phyloP scores from a whole-genome alignment of 1,140 invertebrate species.

The Heliconius melpomene region DNA sequence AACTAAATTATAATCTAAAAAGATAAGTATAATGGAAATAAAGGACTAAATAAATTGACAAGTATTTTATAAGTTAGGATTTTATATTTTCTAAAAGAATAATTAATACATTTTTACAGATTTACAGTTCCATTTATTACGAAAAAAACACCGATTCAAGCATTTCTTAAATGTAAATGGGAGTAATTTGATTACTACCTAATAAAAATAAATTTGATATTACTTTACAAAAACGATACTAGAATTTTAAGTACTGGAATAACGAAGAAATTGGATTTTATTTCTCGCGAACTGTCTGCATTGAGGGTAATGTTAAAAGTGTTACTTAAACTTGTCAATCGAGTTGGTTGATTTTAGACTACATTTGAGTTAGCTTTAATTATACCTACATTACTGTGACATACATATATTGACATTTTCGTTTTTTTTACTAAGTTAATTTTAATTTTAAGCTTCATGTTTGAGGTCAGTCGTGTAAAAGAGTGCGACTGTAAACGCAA shows the following conservation, averaged over 20 bases:
- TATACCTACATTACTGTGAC: not conserved
- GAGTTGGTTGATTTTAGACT: not conserved
- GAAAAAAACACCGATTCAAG: not conserved
- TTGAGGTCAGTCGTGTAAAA: too few relatives aligned
- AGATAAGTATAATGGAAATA: too few relatives aligned
- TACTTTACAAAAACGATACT: not conserved
- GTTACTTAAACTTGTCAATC: not conserved
- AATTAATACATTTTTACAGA: not conserved
- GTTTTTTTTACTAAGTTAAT: not conserved
- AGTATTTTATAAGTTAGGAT: too few relatives aligned
- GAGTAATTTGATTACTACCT: not conserved
- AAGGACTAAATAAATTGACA: too few relatives aligned
- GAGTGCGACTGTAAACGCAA: too few relatives aligned
- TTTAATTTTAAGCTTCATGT: not conserved
- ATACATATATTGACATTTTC: not conserved
- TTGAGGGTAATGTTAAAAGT: not conserved
- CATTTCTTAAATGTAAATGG: not conserved
- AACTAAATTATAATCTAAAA: too few relatives aligned
- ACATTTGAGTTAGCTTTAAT: not conserved
- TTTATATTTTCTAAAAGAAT: not conserved
- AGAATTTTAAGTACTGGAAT: not conserved
- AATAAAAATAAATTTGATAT: not conserved
- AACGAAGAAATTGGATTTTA: conserved; percentile 1
- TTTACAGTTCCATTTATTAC: not conserved
- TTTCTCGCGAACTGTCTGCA: not conserved